Evolutionary conservation across 2,888 invertebrate genomes (phyloP), one percentile per base, ranked within the genome.

Genomic region (Torymus texanus): DNA sequence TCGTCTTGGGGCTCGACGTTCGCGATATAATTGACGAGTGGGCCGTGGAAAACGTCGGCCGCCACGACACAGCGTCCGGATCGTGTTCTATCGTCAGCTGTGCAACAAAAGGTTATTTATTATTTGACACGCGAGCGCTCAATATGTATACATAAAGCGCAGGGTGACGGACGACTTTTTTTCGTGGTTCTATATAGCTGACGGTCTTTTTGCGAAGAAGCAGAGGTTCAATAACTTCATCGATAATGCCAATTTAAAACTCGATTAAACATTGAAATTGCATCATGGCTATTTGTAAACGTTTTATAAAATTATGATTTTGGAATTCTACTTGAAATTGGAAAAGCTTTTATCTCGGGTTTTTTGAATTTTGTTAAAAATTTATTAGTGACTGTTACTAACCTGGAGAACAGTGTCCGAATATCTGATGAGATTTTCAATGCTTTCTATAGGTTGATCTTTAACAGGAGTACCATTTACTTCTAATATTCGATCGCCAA

Each of bases 401-500:
- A 95, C 95, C 92, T 97, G 96, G 79, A 96, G 90, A 80, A 94
- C 93, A 76, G 94, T 93, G 85, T 95, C 94, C 0, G 95, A 94
- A 85, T 94, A 93, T 80, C 93, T 92, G 77, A 96, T 92, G 53
- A 95, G 92, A 88, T 94, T 93, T 88, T 96, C 95, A 75, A 95
- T 94, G 84, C 94, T 96, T 82, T 95, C 94, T 67, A 96, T 92
- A 0, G 96, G 94, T 73, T 95, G 94, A 87, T 95, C 95, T 87
- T 93, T 94, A 0, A 97, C 95, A 0, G 97, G 96, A 0, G 96
- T 94, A 2, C 98, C 97, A 92, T 98, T 97, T 68, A 98, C 96
- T 92, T 98, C 98, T 82, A 98, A 91, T 83, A 98, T 97, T 86
- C 95, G 93, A 91, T 98, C 98, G n/a, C 98, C 98, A 84, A 97